A percentile compares a stretch with the other conserved stretches of the same genome.
Evolutionary conservation across 1,140 invertebrate genomes (phyloP).

Genomic region (Drosophila pectinifera): DNA sequence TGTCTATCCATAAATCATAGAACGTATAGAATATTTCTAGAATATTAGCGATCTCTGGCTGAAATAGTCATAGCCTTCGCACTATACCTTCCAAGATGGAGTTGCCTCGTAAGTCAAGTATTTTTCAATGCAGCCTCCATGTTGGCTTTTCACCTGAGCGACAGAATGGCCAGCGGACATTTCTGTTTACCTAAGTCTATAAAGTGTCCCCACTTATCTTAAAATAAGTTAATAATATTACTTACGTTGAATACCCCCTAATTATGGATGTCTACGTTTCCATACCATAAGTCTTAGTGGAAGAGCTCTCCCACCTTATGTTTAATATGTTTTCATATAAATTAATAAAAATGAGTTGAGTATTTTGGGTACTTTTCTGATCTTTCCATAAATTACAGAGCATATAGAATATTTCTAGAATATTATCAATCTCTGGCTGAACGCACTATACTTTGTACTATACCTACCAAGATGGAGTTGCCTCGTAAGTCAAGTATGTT

Average conservation of each 20-base stretch:
- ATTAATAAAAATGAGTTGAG: no score
- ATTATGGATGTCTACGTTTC: no score
- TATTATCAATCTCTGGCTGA: background rate
- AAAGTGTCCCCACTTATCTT: no score
- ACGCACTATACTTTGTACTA: background rate
- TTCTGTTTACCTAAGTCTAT: no score
- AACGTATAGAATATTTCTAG: background rate
- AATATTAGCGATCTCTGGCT: background rate
- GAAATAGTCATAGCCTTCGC: background rate
- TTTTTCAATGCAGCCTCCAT: constrained; percentile 12
- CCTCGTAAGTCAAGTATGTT: constrained; percentile 15
- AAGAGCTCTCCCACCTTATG: no score
- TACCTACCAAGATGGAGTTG: constrained; percentile 14
- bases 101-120: constrained; percentile 12
- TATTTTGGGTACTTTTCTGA: no score
- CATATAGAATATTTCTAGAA: background rate
- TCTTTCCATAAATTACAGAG: no score
- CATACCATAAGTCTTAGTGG: no score
- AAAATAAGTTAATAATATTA: no score
- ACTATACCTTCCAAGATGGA: constrained; percentile 10
- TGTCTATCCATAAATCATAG: no score
- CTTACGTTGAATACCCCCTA: no score
- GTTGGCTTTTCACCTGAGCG: constrained; percentile 38
- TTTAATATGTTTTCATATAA: no score
- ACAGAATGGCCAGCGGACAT: constrained; percentile 23